These are phyloP conservation scores for Chaenodraco wilsoni DNA, from an alignment of 2,797 vertebrate genomes.

Conservation along the genomic window DNA sequence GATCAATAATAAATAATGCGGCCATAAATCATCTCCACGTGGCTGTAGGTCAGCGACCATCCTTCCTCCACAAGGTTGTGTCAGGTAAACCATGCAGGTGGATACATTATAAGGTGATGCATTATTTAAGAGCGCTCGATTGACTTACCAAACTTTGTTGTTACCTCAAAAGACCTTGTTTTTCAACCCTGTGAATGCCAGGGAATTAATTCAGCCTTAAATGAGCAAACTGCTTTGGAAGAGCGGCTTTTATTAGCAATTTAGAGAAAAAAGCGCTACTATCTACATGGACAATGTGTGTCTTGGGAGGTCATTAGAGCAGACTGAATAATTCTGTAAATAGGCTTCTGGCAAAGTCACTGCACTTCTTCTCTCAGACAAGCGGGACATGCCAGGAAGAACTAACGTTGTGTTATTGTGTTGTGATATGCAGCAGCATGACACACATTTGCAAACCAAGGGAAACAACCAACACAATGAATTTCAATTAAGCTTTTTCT, in stretches of 20 bases:
- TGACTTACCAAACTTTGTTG: background rate
- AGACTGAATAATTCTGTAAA: slow-evolving; percentile 50
- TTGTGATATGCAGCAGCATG: slow-evolving; percentile 27
- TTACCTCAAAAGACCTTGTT: slow-evolving; percentile 14
- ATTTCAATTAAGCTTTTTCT: slow-evolving; percentile 71
- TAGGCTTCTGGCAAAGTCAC: slow-evolving; percentile 51
- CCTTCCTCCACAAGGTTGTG: background rate
- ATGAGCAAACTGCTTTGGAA: slow-evolving; percentile 14
- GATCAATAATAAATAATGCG: slow-evolving; percentile 5
- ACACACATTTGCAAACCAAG: slow-evolving; percentile 37
- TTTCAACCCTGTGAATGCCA: slow-evolving; percentile 5
- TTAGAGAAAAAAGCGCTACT: slow-evolving; percentile 19
- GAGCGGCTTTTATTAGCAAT: slow-evolving; percentile 28
- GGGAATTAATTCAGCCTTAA: slow-evolving; percentile 25
- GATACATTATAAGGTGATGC: slow-evolving; percentile 2
- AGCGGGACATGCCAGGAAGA: slow-evolving; percentile 33
- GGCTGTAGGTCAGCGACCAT: slow-evolving; percentile 1
- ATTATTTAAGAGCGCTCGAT: slow-evolving; percentile 11
- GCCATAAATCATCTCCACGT: background rate
- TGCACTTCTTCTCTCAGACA: slow-evolving; percentile 43
- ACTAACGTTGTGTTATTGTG: slow-evolving; percentile 19
- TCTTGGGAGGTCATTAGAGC: slow-evolving; percentile 69
- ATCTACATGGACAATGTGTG: slow-evolving; percentile 51
- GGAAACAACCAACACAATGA: slow-evolving; percentile 31
- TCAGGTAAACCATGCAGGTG: slow-evolving; percentile 13